Conservation (phyloP, 2,888 invertebrate species). For the Drosophila fulvimacula region DNA sequence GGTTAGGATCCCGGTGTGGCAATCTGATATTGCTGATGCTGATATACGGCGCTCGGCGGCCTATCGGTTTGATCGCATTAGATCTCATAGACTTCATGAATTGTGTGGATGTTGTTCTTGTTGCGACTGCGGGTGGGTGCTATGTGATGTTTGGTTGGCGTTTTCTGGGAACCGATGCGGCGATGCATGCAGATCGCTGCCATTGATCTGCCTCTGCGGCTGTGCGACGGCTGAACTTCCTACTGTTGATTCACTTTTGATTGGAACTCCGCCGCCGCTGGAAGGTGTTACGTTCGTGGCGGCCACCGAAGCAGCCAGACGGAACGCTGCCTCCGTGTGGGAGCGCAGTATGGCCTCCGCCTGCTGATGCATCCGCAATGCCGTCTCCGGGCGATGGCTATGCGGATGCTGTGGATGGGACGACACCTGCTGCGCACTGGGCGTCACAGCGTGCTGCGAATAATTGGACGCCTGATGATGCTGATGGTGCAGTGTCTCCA, state of each 20-base stretch:
- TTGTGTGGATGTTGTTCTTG: slow-evolving; percentile 81
- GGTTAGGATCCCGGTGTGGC: background rate
- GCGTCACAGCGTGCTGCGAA: slow-evolving; percentile 46
- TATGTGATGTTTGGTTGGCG: slow-evolving; percentile 18
- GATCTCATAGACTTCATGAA: slow-evolving; percentile 89
- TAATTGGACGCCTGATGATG: slow-evolving; percentile 59
- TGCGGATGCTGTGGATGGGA: slow-evolving; percentile 66
- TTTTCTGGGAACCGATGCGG: slow-evolving; percentile 82
- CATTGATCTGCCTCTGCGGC: slow-evolving; percentile 56
- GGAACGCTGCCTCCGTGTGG: slow-evolving; percentile 93
- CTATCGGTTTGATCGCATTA: background rate
- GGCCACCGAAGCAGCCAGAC: slow-evolving; percentile 87
- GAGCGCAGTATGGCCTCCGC: slow-evolving; percentile 89
- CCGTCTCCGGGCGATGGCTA: slow-evolving; percentile 81
- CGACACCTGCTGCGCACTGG: slow-evolving; percentile 45
- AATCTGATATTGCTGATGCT: background rate
- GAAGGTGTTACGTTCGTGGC: slow-evolving; percentile 27
- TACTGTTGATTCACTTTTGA: slow-evolving; percentile 19
- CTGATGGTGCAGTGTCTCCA: slow-evolving; percentile 64
- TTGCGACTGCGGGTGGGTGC: slow-evolving; percentile 85
- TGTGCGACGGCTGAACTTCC: background rate
- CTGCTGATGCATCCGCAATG: slow-evolving; percentile 89
- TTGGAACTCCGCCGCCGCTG: background rate
- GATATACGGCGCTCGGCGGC: too few relatives aligned
- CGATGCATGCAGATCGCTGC: slow-evolving; percentile 28